Conservation (phyloP, 2,113 vertebrate species). For the Heterochromis multidens region DNA sequence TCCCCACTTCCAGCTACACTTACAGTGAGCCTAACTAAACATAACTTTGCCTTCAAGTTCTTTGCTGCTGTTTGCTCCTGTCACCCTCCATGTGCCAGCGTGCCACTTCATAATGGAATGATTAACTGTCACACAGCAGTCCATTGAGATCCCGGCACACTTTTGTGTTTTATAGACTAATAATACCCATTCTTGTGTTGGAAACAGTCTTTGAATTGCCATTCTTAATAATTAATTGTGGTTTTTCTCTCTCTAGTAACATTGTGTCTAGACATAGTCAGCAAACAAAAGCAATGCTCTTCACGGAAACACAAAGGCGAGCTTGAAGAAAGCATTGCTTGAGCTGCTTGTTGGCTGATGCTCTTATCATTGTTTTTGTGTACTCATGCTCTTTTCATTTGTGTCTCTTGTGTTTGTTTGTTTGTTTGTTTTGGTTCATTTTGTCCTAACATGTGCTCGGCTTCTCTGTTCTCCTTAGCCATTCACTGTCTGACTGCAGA, state of each 20-base stretch:
- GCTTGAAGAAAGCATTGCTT: conserved; percentile 55
- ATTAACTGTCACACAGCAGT: not conserved
- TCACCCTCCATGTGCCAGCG: conserved; percentile 10
- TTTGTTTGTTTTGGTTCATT: conserved; percentile 47
- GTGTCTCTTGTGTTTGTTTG: not conserved
- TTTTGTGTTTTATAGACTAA: not conserved
- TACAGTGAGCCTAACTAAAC: not conserved
- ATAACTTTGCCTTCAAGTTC: not conserved
- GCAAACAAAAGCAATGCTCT: conserved; percentile 60
- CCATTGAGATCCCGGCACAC: not conserved
- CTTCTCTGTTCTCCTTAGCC: conserved; percentile 78
- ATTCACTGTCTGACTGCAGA: conserved; percentile 81
- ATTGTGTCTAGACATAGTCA: conserved; percentile 35
- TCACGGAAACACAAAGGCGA: not conserved
- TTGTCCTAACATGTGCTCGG: conserved; percentile 78
- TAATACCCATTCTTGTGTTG: conserved; percentile 23
- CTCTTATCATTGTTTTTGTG: conserved; percentile 42
- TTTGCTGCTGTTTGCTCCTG: not conserved
- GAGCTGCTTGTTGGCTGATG: conserved; percentile 54
- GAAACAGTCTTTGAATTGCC: conserved; percentile 12
- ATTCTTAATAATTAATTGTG: conserved; percentile 31
- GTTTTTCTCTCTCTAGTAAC: conserved; percentile 18
- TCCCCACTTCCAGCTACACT: not conserved
- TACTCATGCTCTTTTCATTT: conserved; percentile 42
- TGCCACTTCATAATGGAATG: not conserved